Evolutionary conservation across 1,140 invertebrate species (phyloP).

Genomic region (Bombus difficillimus): DNA sequence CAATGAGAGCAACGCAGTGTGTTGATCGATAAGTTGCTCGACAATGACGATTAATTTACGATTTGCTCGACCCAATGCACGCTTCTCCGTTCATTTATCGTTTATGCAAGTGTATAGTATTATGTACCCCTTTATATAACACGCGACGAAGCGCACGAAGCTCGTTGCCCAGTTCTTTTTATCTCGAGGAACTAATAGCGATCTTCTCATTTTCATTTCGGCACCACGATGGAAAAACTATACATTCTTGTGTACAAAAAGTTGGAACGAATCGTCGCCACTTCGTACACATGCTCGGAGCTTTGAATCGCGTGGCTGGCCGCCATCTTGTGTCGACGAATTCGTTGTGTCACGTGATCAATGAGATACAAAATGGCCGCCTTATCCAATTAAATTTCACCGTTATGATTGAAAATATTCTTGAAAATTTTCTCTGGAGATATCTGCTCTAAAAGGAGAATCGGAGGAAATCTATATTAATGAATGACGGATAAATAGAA

Average conservation of each 20-base stretch:
- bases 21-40: conserved; percentile 46
- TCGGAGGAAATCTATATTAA: no score
- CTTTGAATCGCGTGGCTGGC: not conserved
- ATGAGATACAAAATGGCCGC: not conserved
- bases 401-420: not conserved
- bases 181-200: not conserved
- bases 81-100: conserved; percentile 7
- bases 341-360: not conserved
- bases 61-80: conserved; percentile 9
- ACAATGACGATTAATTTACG: conserved; percentile 41
- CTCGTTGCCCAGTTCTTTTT: not conserved
- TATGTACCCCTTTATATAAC: not conserved
- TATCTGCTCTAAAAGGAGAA: not conserved
- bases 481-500: not conserved
- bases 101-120: not conserved
- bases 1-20: conserved; percentile 77
- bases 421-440: not conserved
- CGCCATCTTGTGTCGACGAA: not conserved
- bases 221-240: not conserved
- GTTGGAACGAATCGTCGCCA: not conserved
- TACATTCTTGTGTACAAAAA: not conserved
- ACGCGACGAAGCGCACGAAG: conserved; percentile 30
- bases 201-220: not conserved
- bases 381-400: no score
- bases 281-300: not conserved